A percentile compares a stretch with the other conserved stretches of the same genome.
phyloP scores from a whole-genome alignment of 2,888 invertebrate genomes.

The Drosophila pseudotalamancana region DNA sequence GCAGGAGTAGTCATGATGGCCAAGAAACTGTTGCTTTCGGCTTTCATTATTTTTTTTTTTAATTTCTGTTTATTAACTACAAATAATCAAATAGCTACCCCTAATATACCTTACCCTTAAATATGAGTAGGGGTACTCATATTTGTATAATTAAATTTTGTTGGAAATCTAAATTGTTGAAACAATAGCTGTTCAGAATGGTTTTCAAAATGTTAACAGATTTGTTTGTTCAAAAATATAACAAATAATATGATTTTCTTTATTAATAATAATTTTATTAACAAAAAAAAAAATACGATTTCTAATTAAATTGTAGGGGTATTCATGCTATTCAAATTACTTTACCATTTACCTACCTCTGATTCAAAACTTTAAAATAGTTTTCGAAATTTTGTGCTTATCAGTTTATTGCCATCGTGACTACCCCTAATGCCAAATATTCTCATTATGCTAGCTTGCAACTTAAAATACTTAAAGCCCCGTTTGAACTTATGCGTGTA shows the following conservation, averaged over 20 bases:
- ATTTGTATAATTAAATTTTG: too few species aligned
- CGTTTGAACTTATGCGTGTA: conserved; percentile 75
- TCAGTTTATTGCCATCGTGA: not conserved
- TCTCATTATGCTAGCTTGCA: conserved; percentile 73
- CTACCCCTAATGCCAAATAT: conserved; percentile 33
- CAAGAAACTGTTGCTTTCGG: not conserved
- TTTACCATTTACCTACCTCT: not conserved
- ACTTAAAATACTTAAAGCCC: conserved; percentile 76
- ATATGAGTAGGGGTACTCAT: not conserved
- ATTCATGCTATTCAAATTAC: not conserved
- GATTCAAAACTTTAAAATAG: not conserved
- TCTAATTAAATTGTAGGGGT: conserved; percentile 5
- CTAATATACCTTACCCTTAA: too few species aligned
- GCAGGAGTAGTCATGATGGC: conserved; percentile 27
- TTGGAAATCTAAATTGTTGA: too few species aligned
- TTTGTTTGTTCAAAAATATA: too few species aligned
- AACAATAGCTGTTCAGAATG: too few species aligned
- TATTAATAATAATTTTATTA: not conserved
- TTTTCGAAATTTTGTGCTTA: too few species aligned
- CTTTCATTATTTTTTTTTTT: too few species aligned
- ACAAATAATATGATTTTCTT: not conserved
- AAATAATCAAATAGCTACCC: too few species aligned
- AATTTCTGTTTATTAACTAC: too few species aligned
- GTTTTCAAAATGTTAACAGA: too few species aligned
- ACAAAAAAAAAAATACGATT: too few species aligned